Conservation (phyloP, 2,113 vertebrate genomes). For the Phyllostomus discolor region DNA sequence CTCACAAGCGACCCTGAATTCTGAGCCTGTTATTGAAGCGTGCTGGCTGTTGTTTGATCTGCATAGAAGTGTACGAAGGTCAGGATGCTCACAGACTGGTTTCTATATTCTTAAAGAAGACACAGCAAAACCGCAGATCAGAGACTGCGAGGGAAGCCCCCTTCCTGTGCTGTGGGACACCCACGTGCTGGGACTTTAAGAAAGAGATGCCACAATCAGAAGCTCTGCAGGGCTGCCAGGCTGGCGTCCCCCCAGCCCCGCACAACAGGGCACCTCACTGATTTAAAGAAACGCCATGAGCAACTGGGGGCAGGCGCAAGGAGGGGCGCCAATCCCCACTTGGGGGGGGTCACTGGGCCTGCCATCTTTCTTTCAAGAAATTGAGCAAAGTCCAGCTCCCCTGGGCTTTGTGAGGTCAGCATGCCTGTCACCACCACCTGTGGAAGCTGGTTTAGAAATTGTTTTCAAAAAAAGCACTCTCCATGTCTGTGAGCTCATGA, state of each 20-base stretch:
- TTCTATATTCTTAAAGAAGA: slow-evolving; percentile 48
- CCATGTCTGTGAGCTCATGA: background rate
- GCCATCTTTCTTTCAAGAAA: slow-evolving; percentile 41
- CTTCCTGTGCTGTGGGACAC: background rate
- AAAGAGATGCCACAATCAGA: background rate
- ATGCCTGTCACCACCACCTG: background rate
- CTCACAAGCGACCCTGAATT: background rate
- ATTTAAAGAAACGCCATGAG: slow-evolving; percentile 65
- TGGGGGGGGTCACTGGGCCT: background rate
- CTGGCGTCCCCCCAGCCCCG: background rate
- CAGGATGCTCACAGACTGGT: background rate
- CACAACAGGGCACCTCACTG: slow-evolving; percentile 49
- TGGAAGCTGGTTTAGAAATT: slow-evolving; percentile 9
- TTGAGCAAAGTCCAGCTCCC: background rate
- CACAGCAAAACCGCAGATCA: slow-evolving; percentile 45
- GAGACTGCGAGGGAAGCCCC: slow-evolving; percentile 33
- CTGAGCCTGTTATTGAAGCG: background rate
- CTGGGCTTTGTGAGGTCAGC: background rate
- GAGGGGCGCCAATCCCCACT: background rate
- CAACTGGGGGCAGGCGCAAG: slow-evolving; percentile 17
- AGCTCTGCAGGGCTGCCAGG: background rate
- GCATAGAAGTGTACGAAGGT: background rate
- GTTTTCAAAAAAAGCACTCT: background rate
- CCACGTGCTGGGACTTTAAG: background rate
- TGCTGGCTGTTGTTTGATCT: slow-evolving; percentile 50